phyloP scores from a whole-genome alignment of 2,113 vertebrate species.

The Phocoena phocoena region DNA sequence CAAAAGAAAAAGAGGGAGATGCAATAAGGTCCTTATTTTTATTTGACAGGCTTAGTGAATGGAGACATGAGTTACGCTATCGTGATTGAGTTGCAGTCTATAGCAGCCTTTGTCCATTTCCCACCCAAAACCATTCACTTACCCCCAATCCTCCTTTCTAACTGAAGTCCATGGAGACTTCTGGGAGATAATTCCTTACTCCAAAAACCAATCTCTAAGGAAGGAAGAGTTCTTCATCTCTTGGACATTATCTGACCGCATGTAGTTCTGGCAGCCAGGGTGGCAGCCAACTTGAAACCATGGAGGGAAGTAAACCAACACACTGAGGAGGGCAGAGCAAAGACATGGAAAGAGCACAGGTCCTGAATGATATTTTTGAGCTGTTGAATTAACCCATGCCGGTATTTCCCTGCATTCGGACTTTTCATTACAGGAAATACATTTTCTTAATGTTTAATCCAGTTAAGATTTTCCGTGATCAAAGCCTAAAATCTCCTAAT shows the following conservation, averaged over 20 bases:
- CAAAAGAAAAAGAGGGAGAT: background rate
- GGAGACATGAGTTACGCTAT: background rate
- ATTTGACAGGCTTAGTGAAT: background rate
- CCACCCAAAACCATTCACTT: background rate
- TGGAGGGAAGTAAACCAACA: background rate
- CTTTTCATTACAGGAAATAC: background rate
- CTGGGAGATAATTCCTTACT: background rate
- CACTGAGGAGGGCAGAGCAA: background rate
- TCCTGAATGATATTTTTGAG: background rate
- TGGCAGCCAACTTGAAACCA: background rate
- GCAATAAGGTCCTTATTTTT: background rate
- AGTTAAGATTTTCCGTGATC: background rate
- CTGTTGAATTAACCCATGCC: background rate
- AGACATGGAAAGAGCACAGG: background rate
- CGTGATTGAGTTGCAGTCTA: background rate
- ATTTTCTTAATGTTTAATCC: constrained; percentile 1
- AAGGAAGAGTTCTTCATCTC: background rate
- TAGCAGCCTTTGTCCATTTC: background rate
- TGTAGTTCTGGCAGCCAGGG: background rate
- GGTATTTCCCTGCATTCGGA: background rate
- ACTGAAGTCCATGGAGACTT: background rate
- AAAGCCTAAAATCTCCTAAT: background rate
- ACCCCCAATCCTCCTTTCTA: background rate
- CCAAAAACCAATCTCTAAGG: background rate
- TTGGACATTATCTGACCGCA: background rate